Conservation (phyloP, 2,113 vertebrate genomes). For the Centropus unirufus region DNA sequence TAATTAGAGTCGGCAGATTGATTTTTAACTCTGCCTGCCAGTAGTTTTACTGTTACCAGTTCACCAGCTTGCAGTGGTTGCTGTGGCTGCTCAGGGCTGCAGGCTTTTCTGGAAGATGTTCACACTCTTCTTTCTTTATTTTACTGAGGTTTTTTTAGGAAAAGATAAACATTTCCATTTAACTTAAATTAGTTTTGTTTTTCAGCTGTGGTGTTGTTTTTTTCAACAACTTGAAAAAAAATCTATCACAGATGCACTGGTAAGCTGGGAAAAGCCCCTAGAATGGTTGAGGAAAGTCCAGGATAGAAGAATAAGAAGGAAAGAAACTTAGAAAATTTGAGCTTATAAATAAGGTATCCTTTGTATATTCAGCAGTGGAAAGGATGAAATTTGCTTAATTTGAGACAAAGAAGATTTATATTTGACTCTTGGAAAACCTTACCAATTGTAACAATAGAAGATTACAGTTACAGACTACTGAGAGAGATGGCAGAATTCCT, state of each 20-base stretch:
- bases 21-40: background rate
- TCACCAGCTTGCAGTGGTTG: background rate
- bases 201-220: background rate
- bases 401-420: background rate
- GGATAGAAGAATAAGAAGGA: background rate
- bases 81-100: background rate
- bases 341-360: background rate
- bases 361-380: background rate
- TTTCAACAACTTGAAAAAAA: background rate
- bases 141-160: background rate
- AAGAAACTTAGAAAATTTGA: background rate
- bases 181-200: background rate
- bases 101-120: background rate
- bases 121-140: background rate
- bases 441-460: slow-evolving; percentile 24
- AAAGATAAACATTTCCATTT: background rate
- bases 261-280: background rate
- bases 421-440: slow-evolving; percentile 41
- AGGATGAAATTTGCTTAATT: slow-evolving; percentile 7
- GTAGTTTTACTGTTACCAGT: background rate
- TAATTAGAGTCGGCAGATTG: background rate
- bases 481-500: slow-evolving; percentile 16
- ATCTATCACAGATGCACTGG: background rate
- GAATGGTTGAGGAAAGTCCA: background rate
- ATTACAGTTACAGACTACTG: background rate